phyloP scores from a whole-genome alignment of 2,888 invertebrate genomes.

The Caenorhabditis becei region DNA sequence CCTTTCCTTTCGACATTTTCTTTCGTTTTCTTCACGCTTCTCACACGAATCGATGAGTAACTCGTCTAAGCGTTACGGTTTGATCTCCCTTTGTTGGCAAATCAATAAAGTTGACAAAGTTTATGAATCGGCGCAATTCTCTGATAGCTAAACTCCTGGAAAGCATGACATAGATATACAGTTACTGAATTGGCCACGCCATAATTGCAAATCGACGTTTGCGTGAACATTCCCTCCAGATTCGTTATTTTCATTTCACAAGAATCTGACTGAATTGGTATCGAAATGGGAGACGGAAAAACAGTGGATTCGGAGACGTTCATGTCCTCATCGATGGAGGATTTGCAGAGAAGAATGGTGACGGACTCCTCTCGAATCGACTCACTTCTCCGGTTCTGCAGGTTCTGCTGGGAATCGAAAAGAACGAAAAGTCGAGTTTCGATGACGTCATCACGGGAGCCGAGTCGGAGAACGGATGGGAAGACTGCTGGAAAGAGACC shows the following conservation, averaged over 20 bases:
- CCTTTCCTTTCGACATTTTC: neutral
- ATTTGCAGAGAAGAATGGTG: conserved; percentile 53
- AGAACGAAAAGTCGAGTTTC: conserved; percentile 53
- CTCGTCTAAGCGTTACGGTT: conserved; percentile 34
- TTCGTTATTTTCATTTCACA: no score
- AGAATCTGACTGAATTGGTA: conserved; percentile 15
- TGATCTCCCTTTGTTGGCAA: conserved; percentile 51
- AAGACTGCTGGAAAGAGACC: conserved; percentile 24
- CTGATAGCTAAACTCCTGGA: no score
- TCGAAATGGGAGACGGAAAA: conserved; percentile 50
- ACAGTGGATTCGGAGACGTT: conserved; percentile 19
- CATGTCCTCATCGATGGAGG: conserved; percentile 35
- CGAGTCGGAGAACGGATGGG: conserved; percentile 41
- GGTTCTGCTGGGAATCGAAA: conserved; percentile 50
- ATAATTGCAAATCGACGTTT: no score
- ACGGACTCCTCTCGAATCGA: no score
- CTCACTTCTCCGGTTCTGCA: conserved; percentile 11
- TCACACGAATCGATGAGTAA: neutral
- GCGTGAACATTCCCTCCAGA: no score
- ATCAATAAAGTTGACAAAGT: no score
- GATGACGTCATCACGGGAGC: conserved; percentile 44
- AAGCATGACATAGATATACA: no score
- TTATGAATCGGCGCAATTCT: no score
- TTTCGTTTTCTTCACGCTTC: neutral
- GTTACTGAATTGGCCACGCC: no score